Conservation (phyloP, 2,113 vertebrate genomes). For the Lethenteron camtschaticum region DNA sequence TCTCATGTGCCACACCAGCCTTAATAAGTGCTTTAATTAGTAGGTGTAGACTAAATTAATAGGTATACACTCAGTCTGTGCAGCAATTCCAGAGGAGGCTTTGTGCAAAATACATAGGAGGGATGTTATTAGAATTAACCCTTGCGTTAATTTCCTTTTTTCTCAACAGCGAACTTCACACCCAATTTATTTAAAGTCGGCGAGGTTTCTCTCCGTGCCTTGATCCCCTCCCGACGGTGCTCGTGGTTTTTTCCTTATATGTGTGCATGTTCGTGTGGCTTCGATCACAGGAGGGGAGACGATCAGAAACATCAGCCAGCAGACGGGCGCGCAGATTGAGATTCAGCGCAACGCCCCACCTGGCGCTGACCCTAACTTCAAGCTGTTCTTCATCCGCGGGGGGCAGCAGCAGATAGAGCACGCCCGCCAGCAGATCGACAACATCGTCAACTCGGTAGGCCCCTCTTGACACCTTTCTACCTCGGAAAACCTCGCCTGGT, state of each 20-base stretch:
- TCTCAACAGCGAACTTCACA: not conserved
- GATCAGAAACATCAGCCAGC: constrained; percentile 96
- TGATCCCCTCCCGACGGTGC: too few species aligned
- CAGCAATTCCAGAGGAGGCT: too few species aligned
- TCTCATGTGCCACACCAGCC: too few species aligned
- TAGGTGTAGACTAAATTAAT: too few species aligned
- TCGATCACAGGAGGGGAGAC: constrained; percentile 56
- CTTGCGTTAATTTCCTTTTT: not conserved
- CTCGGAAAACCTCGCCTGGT: too few species aligned
- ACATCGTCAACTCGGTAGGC: constrained; percentile 78
- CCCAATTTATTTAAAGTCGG: not conserved
- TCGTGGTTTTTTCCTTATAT: not conserved
- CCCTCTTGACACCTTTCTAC: not conserved
- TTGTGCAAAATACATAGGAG: too few species aligned
- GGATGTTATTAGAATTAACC: not conserved
- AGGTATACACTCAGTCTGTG: too few species aligned
- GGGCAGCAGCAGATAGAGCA: constrained; percentile 73
- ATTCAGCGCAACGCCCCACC: constrained; percentile 85
- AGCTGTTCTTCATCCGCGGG: constrained; percentile 84
- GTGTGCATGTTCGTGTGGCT: not conserved
- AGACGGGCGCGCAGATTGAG: constrained; percentile 87
- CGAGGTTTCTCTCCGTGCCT: not conserved
- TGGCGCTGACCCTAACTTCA: constrained; percentile 65
- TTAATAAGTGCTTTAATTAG: too few species aligned
- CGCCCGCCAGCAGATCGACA: constrained; percentile 85